phyloP scores from a whole-genome alignment of 2,888 invertebrate genomes.

The Coelopa pilipes region DNA sequence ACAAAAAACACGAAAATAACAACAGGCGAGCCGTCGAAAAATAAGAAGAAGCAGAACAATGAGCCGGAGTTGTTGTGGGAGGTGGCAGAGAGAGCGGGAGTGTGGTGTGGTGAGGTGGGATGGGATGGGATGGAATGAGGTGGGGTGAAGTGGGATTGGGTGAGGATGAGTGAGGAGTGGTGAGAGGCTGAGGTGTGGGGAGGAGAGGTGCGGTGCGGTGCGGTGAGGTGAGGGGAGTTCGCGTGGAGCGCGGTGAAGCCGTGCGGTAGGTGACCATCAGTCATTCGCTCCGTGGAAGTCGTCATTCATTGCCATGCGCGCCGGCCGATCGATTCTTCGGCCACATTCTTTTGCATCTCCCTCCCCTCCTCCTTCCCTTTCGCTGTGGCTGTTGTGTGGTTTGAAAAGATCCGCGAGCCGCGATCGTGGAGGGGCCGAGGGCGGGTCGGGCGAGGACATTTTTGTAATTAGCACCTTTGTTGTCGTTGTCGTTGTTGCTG shows the following conservation, averaged over 20 bases:
- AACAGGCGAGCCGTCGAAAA: neutral
- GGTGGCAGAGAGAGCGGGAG: too few species aligned
- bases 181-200: too few species aligned
- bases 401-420: too few species aligned
- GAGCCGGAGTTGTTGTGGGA: too few species aligned
- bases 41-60: neutral
- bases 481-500: neutral
- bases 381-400: too few species aligned
- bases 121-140: too few species aligned
- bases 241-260: too few species aligned
- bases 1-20: neutral
- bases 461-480: neutral
- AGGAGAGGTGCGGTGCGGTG: neutral
- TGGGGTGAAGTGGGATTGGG: too few species aligned
- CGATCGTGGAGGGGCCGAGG: neutral
- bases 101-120: too few species aligned
- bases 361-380: too few species aligned
- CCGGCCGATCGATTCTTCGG: neutral
- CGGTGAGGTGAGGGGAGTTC: too few species aligned
- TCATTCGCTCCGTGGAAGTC: neutral
- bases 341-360: neutral
- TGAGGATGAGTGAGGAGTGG: too few species aligned
- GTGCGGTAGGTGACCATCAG: slow-evolving; percentile 13
- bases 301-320: neutral
- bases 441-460: neutral